Base-by-base conservation (phyloP, 2,113 vertebrate species). In the Salvelinus sp. region DNA sequence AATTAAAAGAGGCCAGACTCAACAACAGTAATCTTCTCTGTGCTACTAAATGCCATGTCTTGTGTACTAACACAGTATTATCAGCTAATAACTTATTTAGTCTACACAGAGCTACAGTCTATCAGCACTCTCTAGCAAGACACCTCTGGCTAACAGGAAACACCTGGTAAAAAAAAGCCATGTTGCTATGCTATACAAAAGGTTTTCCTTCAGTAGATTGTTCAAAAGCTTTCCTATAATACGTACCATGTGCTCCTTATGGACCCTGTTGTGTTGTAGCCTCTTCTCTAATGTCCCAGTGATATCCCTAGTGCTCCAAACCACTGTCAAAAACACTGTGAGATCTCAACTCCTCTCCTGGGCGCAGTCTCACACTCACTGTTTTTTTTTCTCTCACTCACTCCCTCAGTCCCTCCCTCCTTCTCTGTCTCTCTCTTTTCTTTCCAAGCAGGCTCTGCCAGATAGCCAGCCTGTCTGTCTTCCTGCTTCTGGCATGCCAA, bases 241-340 rank as follows among this genome's bases (percentile, higher is more conserved):
- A 88, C 85, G 20, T 91, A 93, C 91, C 91, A 91, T 88, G 63
- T 63, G 27, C 78, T 79, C 14, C 75, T 68, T 44, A 3, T 80
- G 60, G 70, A 23, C 69, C 66, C 73, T 69, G 72, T 69, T 74
- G 78, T 79, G 65, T 60, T 25, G 47, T 69, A 75, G 64, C 30
- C 70, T 60, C 68, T 23, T 74, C 71, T 88, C 71, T 87, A 82
- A 89, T 86, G 79, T 76, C 82, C 81, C 82, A 79, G 66, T 50
- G 70, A 58, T 2, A 60, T 76, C 47, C 75, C 44, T 73, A 80
- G 54, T 2, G 1, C 76, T 76, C 63, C 70, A 58, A 70, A 80
- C 83, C 79, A 69, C 76, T 74, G 79, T 80, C 77, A 81, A 78
- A 82, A 76, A 48, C 77, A 81, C 74, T 79, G 79, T 79, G 66